Percentiles rank a stretch among this genome's conserved stretches.
phyloP scores from a whole-genome alignment of 2,113 vertebrate genomes.

The Seriola rivoliana region DNA sequence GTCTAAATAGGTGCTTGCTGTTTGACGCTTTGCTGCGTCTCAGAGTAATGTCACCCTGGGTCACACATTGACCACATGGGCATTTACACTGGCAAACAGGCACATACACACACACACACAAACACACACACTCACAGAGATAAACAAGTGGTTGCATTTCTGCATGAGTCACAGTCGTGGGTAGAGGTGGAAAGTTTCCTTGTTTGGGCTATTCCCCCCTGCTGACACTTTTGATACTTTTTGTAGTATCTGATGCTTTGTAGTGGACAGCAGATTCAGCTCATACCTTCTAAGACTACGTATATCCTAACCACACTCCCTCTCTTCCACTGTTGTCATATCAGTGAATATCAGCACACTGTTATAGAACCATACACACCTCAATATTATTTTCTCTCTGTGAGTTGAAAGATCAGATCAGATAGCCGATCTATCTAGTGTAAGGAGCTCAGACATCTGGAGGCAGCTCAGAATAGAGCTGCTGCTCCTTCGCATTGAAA shows the following conservation, averaged over 20 bases:
- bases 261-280: constrained; percentile 9
- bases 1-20: constrained; percentile 31
- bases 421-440: too few species aligned
- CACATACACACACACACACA: constrained; percentile 13
- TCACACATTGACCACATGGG: constrained; percentile 60
- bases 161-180: constrained; percentile 77
- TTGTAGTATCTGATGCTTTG: constrained; percentile 51
- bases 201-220: constrained; percentile 74
- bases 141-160: constrained; percentile 76
- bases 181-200: constrained; percentile 78
- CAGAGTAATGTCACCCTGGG: constrained; percentile 46
- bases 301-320: background rate
- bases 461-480: too few species aligned
- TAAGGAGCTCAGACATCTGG: background rate
- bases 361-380: too few species aligned
- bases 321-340: background rate
- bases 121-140: constrained; percentile 51
- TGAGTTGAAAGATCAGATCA: too few species aligned
- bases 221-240: constrained; percentile 61
- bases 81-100: constrained; percentile 18
- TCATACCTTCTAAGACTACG: background rate
- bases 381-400: too few species aligned
- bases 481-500: background rate
- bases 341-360: too few species aligned
- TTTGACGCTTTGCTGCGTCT: constrained; percentile 37